Conservation (phyloP, 2,113 vertebrate species). For the Sinosuthora webbiana region DNA sequence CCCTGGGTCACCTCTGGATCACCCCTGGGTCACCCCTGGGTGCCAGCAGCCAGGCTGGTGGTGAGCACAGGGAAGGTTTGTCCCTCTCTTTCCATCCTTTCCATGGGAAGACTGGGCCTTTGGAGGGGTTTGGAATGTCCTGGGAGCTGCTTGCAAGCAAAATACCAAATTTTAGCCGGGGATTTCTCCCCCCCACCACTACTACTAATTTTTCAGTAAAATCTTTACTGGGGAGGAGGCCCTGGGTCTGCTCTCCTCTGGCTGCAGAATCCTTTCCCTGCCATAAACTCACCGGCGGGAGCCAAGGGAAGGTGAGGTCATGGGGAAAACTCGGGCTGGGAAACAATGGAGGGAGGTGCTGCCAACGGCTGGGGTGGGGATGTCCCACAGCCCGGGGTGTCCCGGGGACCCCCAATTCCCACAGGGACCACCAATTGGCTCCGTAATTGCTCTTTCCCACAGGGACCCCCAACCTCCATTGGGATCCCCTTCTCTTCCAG, state of each 20-base stretch:
- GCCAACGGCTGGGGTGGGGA: neutral
- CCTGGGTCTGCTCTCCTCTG: neutral
- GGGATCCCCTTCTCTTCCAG: no score
- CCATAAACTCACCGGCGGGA: slow-evolving; percentile 2
- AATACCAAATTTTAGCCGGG: no score
- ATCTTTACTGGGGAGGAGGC: neutral
- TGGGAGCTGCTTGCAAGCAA: no score
- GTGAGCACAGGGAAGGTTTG: no score
- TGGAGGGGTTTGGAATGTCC: no score
- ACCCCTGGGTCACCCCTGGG: no score
- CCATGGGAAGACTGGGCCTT: no score
- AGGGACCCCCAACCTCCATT: neutral
- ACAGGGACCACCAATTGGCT: neutral
- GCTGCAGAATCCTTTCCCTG: neutral
- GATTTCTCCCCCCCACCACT: neutral
- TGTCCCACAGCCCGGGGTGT: neutral
- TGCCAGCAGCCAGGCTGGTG: no score
- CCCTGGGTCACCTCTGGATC: no score
- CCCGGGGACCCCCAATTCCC: neutral
- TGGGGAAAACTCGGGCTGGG: neutral
- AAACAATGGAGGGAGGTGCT: slow-evolving; percentile 59
- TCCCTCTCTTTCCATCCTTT: no score
- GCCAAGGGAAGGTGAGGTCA: slow-evolving; percentile 25
- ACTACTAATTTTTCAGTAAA: neutral
- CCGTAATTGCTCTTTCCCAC: no score